These are phyloP conservation scores for Meteorus colon DNA, from an alignment of 2,888 invertebrate species.

Conservation along the genomic window DNA sequence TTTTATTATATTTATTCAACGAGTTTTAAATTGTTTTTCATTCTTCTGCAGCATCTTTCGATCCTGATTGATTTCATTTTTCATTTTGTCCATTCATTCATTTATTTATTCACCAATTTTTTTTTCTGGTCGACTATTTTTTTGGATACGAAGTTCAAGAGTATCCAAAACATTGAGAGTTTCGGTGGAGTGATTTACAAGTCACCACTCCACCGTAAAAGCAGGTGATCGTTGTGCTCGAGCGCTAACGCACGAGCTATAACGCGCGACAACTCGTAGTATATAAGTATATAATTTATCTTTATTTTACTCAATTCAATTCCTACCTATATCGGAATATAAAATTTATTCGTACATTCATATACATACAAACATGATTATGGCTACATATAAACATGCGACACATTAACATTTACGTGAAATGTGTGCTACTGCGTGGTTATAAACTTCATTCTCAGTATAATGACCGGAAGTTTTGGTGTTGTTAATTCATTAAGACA, in stretches of 20 bases:
- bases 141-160: conserved; percentile 43
- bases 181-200: conserved; percentile 71
- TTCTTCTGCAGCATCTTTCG: too few relatives aligned
- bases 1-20: conserved; percentile 20
- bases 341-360: neutral
- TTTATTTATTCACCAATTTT: conserved; percentile 32
- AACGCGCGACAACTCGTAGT: conserved; percentile 37
- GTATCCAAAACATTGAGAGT: conserved; percentile 57
- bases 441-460: conserved; percentile 12
- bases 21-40: too few relatives aligned
- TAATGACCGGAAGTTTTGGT: conserved; percentile 38
- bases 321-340: neutral
- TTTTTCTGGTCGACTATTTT: conserved; percentile 14
- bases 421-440: conserved; percentile 1
- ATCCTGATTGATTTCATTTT: neutral
- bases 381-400: neutral
- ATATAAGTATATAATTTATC: conserved; percentile 27
- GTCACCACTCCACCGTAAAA: conserved; percentile 69
- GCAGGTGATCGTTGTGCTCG: conserved; percentile 70
- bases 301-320: neutral
- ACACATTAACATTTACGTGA: neutral
- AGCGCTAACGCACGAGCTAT: conserved; percentile 52
- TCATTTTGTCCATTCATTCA: neutral
- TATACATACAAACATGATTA: neutral
- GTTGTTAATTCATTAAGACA: conserved; percentile 1